Evolutionary conservation across 2,797 vertebrate species (phyloP), one percentile per base, ranked within the genome.

Genomic region (Clamator glandarius): DNA sequence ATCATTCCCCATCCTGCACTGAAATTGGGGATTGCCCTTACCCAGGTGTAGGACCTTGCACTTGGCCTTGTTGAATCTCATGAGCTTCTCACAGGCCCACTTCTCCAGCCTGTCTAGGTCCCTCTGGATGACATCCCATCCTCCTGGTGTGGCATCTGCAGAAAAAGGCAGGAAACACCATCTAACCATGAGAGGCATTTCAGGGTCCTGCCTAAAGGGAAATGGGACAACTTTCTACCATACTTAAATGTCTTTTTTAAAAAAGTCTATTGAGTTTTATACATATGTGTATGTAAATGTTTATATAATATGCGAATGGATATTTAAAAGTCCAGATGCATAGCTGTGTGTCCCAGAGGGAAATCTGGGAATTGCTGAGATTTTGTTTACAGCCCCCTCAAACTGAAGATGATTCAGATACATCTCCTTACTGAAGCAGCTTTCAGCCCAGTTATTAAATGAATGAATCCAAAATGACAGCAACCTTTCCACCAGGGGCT

Each of bases 201-300:
- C 62, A n/a, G 33, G 48, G 16, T 19, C 39, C 14, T 61, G 61
- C 51, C 61, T 50, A 31, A 39, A 62, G 42, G 31, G 46, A 78
- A 29, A 3, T 0, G 0, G 55, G 42, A 52, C n/a, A 42, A 15
- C 51, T 84, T 86, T 42, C 69, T 72, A 31, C 62, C 0, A 0
- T 28, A 17, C 12, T 61, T 70, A 28, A 67, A 29, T 0, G 1
- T 59, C 46, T 74, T 79, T 17, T 7, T 54, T 31, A 11, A 28
- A 55, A 33, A 36, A 18, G 1, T 29, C 29, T 51, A 15, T 42
- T 33, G 39, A 17, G 25, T 63, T 90, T 76, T 64, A 13, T 28
- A 24, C 36, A 25, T 48, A 8, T 73, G 39, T 39, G 39, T 39
- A 39, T 39, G 39, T 39, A 39, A 39, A 39, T 39, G 39, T 39